phyloP scores from a whole-genome alignment of 2,113 vertebrate genomes.

The Mobula birostris region DNA sequence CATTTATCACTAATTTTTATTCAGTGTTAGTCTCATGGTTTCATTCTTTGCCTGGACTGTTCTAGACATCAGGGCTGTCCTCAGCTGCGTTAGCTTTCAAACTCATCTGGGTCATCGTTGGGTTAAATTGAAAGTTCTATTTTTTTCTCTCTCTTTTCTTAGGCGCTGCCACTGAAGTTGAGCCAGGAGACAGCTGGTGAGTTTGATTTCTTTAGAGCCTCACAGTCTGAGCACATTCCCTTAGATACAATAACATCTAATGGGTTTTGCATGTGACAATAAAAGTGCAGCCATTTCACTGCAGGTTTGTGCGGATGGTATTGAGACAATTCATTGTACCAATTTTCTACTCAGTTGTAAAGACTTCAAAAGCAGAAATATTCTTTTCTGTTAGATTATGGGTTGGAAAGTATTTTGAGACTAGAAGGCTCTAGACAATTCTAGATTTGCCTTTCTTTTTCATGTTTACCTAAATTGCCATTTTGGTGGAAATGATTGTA shows the following conservation, averaged over 20 bases:
- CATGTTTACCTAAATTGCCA: not conserved
- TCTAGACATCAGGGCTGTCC: not conserved
- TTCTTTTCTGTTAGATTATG: not conserved
- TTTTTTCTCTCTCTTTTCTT: constrained; percentile 46
- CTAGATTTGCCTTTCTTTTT: not conserved
- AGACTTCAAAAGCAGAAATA: not conserved
- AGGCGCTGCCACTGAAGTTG: constrained; percentile 63
- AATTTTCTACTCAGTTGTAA: not conserved
- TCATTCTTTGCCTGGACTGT: not conserved
- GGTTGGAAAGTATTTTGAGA: not conserved
- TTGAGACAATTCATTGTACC: not conserved
- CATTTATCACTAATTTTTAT: no score
- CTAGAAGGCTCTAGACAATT: not conserved
- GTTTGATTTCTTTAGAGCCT: constrained; percentile 37
- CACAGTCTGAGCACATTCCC: not conserved
- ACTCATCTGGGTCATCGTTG: not conserved
- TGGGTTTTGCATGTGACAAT: not conserved
- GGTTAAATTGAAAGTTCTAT: not conserved
- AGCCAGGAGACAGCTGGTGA: constrained; percentile 67
- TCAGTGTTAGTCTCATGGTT: no score
- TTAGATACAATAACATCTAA: not conserved
- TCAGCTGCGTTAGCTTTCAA: not conserved
- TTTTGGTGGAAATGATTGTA: not conserved
- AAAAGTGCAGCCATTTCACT: constrained; percentile 21
- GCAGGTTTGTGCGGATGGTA: not conserved